These are phyloP conservation scores for Colletes collaris DNA, from an alignment of 2,888 invertebrate genomes.

Conservation along the genomic window DNA sequence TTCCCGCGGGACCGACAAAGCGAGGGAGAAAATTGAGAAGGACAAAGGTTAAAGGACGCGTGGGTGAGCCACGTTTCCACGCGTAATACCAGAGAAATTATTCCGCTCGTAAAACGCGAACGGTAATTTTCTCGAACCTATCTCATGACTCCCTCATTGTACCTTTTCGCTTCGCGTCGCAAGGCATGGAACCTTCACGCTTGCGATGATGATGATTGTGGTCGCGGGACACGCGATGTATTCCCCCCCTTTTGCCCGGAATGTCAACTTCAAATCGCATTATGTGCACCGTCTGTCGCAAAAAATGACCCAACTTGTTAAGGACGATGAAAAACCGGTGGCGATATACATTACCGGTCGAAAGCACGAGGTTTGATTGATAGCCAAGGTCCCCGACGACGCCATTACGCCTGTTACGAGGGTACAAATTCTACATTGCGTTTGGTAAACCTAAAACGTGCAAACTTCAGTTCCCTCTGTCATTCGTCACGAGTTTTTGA, in stretches of 20 bases:
- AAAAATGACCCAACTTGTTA: no score
- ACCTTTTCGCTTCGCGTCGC: conserved; percentile 42
- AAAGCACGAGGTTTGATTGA: no score
- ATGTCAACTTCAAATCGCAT: conserved; percentile 34
- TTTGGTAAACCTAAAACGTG: no score
- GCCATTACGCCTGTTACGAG: no score
- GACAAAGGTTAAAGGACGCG: conserved; percentile 38
- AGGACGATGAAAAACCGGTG: no score
- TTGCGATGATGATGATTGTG: conserved; percentile 32
- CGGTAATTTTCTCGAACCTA: conserved; percentile 52
- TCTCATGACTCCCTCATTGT: conserved; percentile 47
- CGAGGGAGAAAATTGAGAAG: conserved; percentile 3
- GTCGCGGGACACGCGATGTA: conserved; percentile 25
- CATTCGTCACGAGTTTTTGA: no score
- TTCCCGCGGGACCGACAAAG: conserved; percentile 20
- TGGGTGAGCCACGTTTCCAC: conserved; percentile 36
- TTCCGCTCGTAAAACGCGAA: conserved; percentile 58
- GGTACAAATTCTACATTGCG: no score
- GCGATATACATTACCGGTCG: no score
- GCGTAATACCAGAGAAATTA: conserved; percentile 62
- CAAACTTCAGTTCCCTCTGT: no score
- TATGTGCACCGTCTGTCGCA: not conserved
- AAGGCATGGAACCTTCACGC: conserved; percentile 27
- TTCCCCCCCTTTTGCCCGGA: conserved; percentile 15
- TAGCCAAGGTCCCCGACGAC: no score